These are phyloP conservation scores for Tribolium madens DNA, from an alignment of 1,140 invertebrate species.

Conservation along the genomic window DNA sequence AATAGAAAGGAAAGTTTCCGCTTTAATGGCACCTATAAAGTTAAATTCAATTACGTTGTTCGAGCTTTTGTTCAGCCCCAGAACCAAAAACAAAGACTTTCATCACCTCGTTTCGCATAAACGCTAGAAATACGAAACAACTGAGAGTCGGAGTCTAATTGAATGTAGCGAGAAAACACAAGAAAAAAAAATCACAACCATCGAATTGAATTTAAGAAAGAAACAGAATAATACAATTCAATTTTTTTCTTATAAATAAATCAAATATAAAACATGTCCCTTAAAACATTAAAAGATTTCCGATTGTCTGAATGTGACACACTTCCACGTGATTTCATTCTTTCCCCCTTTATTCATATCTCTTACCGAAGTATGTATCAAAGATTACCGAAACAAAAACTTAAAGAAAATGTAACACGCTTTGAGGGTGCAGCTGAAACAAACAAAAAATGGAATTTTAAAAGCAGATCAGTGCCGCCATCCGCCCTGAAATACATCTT, in stretches of 20 bases:
- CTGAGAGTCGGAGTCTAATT: background rate
- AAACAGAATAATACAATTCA: background rate
- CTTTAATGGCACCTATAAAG: constrained; percentile 12
- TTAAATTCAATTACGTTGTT: constrained; percentile 16
- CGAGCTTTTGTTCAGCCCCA: background rate
- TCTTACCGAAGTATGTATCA: background rate
- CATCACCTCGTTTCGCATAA: constrained; percentile 26
- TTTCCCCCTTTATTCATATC: background rate
- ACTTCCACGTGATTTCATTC: background rate
- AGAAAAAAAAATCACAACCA: background rate
- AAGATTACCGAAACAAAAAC: background rate
- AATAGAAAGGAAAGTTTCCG: constrained; percentile 27
- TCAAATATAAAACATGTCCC: background rate
- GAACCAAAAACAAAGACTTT: constrained; percentile 17
- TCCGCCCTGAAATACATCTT: background rate
- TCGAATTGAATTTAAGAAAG: background rate
- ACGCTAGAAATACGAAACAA: constrained; percentile 9
- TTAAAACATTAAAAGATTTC: background rate
- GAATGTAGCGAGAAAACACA: background rate
- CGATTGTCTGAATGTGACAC: background rate
- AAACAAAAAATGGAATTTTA: background rate
- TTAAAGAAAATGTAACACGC: background rate
- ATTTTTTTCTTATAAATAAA: background rate
- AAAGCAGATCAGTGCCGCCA: background rate
- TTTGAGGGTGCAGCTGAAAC: background rate